Percentiles rank a stretch among this genome's conserved stretches.
phyloP scores from a whole-genome alignment of 2,113 vertebrate genomes.

The Dendrocopos noguchii region DNA sequence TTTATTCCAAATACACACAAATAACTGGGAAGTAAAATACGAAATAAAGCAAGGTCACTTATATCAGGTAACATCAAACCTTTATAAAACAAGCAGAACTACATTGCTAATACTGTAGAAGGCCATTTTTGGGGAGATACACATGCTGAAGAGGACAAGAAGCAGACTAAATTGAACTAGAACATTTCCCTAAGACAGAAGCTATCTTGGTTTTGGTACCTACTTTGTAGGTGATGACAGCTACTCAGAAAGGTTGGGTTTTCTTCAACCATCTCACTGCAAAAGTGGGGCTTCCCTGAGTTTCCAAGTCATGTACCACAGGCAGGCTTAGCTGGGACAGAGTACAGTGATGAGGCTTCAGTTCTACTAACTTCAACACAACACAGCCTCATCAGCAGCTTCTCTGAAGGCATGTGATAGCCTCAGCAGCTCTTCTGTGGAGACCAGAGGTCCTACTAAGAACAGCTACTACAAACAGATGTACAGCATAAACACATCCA shows the following conservation, averaged over 20 bases:
- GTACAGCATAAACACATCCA: not conserved
- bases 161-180: not conserved
- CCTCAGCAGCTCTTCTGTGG: not conserved
- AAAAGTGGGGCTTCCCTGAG: not conserved
- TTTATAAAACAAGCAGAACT: not conserved
- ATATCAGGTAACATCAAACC: not conserved
- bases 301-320: not conserved
- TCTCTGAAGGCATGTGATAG: not conserved
- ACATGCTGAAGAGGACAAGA: not conserved
- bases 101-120: not conserved
- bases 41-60: not conserved
- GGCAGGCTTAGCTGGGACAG: not conserved
- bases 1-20: not conserved
- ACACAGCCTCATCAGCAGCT: not conserved
- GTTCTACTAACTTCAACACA: not conserved
- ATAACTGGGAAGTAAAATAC: not conserved
- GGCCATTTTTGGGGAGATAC: not conserved
- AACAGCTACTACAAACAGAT: not conserved
- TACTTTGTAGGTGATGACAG: not conserved
- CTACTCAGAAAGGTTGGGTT: not conserved
- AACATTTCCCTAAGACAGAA: not conserved
- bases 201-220: not conserved
- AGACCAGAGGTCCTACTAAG: not conserved
- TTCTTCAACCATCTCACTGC: not conserved
- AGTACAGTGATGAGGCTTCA: not conserved